Percentiles rank a stretch among this genome's conserved stretches.
Evolutionary conservation across 2,113 vertebrate genomes (phyloP).

Genomic region (Catharus minimus): DNA sequence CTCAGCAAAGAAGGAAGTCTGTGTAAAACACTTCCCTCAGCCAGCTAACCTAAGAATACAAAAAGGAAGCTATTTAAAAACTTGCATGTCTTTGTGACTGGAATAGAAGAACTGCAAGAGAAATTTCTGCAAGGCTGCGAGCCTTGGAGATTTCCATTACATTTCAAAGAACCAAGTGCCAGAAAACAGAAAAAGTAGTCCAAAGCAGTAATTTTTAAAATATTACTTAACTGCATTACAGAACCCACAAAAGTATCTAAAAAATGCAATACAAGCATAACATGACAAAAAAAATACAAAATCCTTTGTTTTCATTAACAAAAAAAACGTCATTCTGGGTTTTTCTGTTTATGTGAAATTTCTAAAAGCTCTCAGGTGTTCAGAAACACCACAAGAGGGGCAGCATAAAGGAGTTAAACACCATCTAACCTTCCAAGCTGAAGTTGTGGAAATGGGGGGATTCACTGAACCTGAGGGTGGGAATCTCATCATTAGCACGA

Average conservation of each 20-base stretch:
- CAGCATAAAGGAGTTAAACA: not conserved
- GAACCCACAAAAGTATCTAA: not conserved
- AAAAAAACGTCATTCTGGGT: not conserved
- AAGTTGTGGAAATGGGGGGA: not conserved
- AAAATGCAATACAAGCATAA: not conserved
- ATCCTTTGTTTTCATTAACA: not conserved
- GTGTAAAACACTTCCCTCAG: not conserved
- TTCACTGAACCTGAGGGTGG: not conserved
- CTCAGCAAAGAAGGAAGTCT: not conserved
- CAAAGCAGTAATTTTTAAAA: not conserved
- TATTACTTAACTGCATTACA: not conserved
- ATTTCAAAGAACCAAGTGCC: not conserved
- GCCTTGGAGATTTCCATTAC: not conserved
- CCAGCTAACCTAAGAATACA: not conserved
- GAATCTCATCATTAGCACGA: not conserved
- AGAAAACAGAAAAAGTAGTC: not conserved
- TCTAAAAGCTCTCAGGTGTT: not conserved
- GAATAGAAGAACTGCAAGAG: not conserved
- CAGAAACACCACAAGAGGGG: not conserved
- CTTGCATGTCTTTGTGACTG: not conserved
- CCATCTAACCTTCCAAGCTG: not conserved
- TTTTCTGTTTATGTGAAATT: not conserved
- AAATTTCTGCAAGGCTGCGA: not conserved
- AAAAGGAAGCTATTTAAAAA: not conserved
- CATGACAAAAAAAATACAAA: not conserved